A percentile compares a stretch with the other conserved stretches of the same genome.
Conservation (phyloP, 2,888 invertebrate genomes). For the Polydrusus cervinus region DNA sequence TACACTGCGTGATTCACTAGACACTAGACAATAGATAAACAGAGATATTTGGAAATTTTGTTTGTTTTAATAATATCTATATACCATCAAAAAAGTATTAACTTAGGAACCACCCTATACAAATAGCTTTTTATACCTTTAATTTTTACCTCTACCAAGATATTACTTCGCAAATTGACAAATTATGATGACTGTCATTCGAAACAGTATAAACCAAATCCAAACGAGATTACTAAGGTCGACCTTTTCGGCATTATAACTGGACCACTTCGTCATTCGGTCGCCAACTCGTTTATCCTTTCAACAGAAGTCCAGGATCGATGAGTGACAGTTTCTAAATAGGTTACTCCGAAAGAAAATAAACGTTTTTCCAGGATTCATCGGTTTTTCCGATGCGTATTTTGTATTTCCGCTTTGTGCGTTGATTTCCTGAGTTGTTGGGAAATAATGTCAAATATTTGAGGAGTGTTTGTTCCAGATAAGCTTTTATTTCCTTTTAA, state of each 20-base stretch:
- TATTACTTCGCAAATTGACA: conserved; percentile 4
- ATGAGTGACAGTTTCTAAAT: conserved; percentile 48
- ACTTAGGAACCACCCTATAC: too few species aligned
- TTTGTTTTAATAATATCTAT: too few species aligned
- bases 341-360: conserved; percentile 41
- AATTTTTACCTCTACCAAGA: background rate
- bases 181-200: conserved; percentile 46
- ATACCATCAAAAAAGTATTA: too few species aligned
- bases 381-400: conserved; percentile 33
- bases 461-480: background rate
- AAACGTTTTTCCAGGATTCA: conserved; percentile 33
- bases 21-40: too few species aligned
- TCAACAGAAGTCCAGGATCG: conserved; percentile 39
- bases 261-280: conserved; percentile 49
- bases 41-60: too few species aligned
- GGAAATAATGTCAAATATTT: conserved; percentile 4
- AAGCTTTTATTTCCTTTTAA: background rate
- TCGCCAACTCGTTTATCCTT: conserved; percentile 45
- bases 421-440: conserved; percentile 27
- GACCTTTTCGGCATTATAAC: conserved; percentile 48
- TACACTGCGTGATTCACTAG: too few species aligned
- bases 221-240: conserved; percentile 45
- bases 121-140: too few species aligned
- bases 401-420: conserved; percentile 34
- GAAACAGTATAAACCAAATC: conserved; percentile 45